Evolutionary conservation across 2,113 vertebrate species (phyloP).

Genomic region (Siniperca chuatsi): DNA sequence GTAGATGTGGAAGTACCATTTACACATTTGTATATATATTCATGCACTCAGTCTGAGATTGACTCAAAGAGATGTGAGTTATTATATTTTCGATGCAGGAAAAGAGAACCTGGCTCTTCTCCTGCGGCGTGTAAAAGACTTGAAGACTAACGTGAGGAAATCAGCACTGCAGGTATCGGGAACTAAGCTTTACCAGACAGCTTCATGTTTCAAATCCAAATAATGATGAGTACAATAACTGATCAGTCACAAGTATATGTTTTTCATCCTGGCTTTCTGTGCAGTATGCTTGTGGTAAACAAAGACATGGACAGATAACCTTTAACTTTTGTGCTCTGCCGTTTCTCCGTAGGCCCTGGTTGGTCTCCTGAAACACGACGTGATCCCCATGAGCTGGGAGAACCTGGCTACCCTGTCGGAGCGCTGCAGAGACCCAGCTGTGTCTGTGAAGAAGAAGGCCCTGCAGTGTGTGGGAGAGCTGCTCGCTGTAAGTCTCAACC

Average conservation of each 20-base stretch:
- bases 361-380: slow-evolving; percentile 87
- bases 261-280: not conserved
- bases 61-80: not conserved
- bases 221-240: accelerated
- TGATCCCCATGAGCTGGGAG: slow-evolving; percentile 79
- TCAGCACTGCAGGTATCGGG: slow-evolving; percentile 91
- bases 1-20: not conserved
- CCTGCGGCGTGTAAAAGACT: slow-evolving; percentile 84
- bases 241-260: no score
- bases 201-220: not conserved
- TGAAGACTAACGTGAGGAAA: slow-evolving; percentile 92
- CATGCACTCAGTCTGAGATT: not conserved
- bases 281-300: not conserved
- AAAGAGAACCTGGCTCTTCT: slow-evolving; percentile 87
- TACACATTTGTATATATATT: not conserved
- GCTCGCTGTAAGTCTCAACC: slow-evolving; percentile 85
- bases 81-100: slow-evolving; percentile 72
- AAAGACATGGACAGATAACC: not conserved
- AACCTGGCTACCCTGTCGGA: slow-evolving; percentile 88
- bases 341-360: slow-evolving; percentile 84
- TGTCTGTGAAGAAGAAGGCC: slow-evolving; percentile 94
- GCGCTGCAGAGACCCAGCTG: slow-evolving; percentile 90
- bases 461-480: slow-evolving; percentile 91
- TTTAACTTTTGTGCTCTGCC: not conserved
- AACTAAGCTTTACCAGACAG: not conserved